Evolutionary conservation across 2,797 vertebrate species (phyloP), one percentile per base, ranked within the genome.

Genomic region (Lacerta agilis): DNA sequence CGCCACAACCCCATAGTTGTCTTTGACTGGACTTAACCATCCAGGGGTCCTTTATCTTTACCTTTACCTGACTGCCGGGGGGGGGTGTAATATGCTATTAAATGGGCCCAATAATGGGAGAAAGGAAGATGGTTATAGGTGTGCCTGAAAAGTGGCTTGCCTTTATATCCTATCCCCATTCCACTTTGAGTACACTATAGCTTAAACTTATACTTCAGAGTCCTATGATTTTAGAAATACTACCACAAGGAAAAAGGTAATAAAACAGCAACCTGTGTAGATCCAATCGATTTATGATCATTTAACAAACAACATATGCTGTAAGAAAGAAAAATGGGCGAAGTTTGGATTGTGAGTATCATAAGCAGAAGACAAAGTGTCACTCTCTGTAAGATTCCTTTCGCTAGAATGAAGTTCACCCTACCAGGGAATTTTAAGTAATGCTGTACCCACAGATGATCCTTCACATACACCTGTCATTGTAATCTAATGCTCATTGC

Each of bases 381-480:
- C 38, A 18, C 66, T 66, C 20, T 27, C 66, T 20, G 15, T 49
- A 69, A 79, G 77, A 89, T 87, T 38, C 82, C 18, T 82, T 85
- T 83, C 90, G 85, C 87, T 87, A 72, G 90, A 91, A 83, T 61
- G 81, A 91, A 49, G 81, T 86, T 93, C 4, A 0, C 90, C 38
- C 58, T 87, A 82, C 18, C 38, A 8, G 86, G 77, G 84, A 86
- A 89, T 92, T 92, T 93, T 91, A 91, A 86, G 87, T 38, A 88
- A 73, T 67, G 33, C 77, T 82, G 71, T 38, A 76, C 88, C 93
- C 92, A 89, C 87, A 89, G 93, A 64, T 80, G 89, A 91, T 91
- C 82, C 77, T 83, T 6, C 55, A 87, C 85, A 15, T 88, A 86
- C 77, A 90, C 91, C 86, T 92, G 88, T 91, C 73, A 9, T 33